A percentile compares a stretch with the other conserved stretches of the same genome.
phyloP scores from a whole-genome alignment of 2,113 vertebrate genomes.

The Heteronetta atricapilla region DNA sequence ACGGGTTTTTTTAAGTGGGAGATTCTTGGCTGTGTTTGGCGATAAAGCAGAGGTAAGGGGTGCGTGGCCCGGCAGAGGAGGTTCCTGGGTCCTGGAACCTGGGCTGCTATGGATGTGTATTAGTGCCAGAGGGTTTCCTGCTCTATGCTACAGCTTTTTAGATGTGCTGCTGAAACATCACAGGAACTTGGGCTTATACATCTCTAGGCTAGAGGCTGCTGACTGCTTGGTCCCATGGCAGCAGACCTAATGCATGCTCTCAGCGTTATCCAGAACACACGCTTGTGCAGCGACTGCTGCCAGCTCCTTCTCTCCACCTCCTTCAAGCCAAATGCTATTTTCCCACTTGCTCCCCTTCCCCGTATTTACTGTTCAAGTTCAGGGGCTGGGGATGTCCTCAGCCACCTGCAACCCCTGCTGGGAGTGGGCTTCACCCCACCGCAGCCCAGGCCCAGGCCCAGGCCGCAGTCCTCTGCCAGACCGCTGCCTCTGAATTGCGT shows the following conservation, averaged over 20 bases:
- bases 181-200: background rate
- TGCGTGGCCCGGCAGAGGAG: background rate
- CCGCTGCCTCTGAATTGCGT: slow-evolving; percentile 63
- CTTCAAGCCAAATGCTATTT: slow-evolving; percentile 27
- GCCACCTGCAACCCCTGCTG: background rate
- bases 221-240: background rate
- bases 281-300: background rate
- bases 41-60: background rate
- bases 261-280: background rate
- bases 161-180: background rate
- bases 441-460: background rate
- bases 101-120: accelerated
- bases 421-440: slow-evolving; percentile 16
- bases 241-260: background rate
- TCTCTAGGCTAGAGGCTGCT: background rate
- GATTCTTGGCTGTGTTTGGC: background rate
- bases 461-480: background rate
- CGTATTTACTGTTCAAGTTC: background rate
- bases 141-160: background rate
- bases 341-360: slow-evolving; percentile 12
- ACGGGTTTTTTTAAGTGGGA: background rate
- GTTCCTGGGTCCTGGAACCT: background rate
- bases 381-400: slow-evolving; percentile 1
- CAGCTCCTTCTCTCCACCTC: background rate
- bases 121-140: background rate